Evolutionary conservation across 2,888 invertebrate genomes (phyloP), one percentile per base, ranked within the genome.

Genomic region (Drosophila lacicola): DNA sequence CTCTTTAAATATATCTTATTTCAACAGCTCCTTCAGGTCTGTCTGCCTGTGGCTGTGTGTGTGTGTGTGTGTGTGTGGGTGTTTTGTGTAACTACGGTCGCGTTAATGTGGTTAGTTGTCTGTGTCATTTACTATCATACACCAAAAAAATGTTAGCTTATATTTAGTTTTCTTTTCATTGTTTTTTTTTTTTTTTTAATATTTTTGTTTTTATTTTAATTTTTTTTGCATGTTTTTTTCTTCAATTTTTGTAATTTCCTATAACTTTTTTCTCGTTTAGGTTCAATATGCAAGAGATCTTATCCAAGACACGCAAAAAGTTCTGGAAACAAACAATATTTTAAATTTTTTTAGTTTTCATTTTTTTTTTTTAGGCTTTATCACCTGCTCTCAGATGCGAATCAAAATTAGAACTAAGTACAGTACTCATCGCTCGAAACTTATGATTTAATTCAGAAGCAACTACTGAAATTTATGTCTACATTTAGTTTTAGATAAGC

Each of bases 111-210:
- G 69, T 57, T 50, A 25, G 44, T 49, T 45, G 33, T 53, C 60
- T 50, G 71, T 79, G 64, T 79, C 53, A 47, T 71, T 71, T 62
- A 66, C 79, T 82, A 84, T 78, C 37, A 78, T 84, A 82, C 85
- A 81, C 81, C 67, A 78, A 81, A 78, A 76, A 78, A 78, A 50
- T 46, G 8, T 36, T 69, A 37, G 54, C 60, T 75, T 60, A 74
- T 8, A 53, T 57, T 34, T 42, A 37, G 21, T 42, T 63, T 46
- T 37, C 4, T 45, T 46, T 47, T 62, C 21, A 54, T 39, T 58
- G 41, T 37, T 51, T 49, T 11, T 0, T 17, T 49, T 17, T 49
- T 51, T 14, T 39, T 61, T 66, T 36, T 13, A 42, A 3, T 62
- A 41, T 34, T 44, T 34, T 56, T 47, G 8, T 29, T 2, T 29